Evolutionary conservation across 2,888 invertebrate species (phyloP), one percentile per base, ranked within the genome.

Genomic region (Apodemia mormo): DNA sequence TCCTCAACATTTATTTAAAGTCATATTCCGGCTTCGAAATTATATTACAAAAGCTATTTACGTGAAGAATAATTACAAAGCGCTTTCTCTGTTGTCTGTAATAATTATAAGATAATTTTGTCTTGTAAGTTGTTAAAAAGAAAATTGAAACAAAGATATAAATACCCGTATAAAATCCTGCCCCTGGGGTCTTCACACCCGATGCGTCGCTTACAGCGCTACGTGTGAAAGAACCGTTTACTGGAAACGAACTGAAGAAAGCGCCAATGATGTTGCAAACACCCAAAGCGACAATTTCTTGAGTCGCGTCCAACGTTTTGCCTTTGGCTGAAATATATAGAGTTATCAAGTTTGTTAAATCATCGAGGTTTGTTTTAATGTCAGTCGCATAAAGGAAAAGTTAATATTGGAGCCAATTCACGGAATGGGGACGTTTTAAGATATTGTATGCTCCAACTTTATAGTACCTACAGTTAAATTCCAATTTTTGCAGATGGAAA

Each of bases 201-300:
- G 96, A 96, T 66, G 96, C 96, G 74, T 96, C 96, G 87, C 96
- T 97, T 56, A 97, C 96, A 72, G 97, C 97, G 80, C 96, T 95
- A 76, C 96, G 89, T 1, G 96, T 95, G 83, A 96, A 96, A 2
- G 96, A 96, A 52, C 96, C 97, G 81, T 95, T 95, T 45, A 96
- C 95, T 1, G 97, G 97, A 85, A 96, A 96, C 0, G 97, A 96
- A n/a, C 95, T 94, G 80, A 97, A 95, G 84, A 97, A 96, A 61
- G 96, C 95, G 71, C 96, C 96, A 56, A 95, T 85, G 33, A 97
- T 83, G 86, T 97, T 97, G 81, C 96, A 96, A 12, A 95, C 82
- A n/a, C 96, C 96, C 66, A 97, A 88, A 0, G 97, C 96, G 66
- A 97, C 87, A 87, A 97, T 95, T 90, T 97, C 97, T 88, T 97